These are phyloP conservation scores for Diceros bicornis DNA, from an alignment of 2,797 vertebrate species.

Conservation along the genomic window DNA sequence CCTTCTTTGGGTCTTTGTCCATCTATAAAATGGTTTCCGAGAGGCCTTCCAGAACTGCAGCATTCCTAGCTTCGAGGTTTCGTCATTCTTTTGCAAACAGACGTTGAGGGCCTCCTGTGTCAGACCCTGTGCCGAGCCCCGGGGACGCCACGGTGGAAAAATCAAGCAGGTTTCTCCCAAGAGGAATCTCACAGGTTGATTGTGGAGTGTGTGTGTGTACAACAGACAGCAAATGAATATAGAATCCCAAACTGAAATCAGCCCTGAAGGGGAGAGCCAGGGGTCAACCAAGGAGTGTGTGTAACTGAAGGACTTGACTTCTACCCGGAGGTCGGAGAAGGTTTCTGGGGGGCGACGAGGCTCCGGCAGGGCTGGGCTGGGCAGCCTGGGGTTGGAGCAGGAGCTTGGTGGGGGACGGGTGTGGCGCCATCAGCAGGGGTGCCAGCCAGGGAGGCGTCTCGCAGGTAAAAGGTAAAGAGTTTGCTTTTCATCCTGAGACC, in stretches of 20 bases:
- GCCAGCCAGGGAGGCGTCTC: neutral
- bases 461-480: neutral
- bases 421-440: fast-evolving
- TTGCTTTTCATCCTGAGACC: neutral
- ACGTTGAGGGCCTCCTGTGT: neutral
- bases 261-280: fast-evolving
- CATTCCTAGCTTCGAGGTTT: neutral
- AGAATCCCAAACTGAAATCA: neutral
- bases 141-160: fast-evolving
- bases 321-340: neutral
- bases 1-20: neutral
- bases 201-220: neutral
- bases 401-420: fast-evolving
- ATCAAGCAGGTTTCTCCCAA: neutral
- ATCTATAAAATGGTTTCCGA: neutral
- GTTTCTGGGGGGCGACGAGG: fast-evolving
- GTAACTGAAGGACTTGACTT: neutral
- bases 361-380: neutral
- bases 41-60: neutral
- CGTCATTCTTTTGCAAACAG: neutral
- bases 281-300: fast-evolving
- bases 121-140: neutral
- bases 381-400: fast-evolving
- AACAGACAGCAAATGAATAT: neutral
- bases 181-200: neutral